phyloP scores from a whole-genome alignment of 2,797 vertebrate genomes.

The Malacoctenus gilli region DNA sequence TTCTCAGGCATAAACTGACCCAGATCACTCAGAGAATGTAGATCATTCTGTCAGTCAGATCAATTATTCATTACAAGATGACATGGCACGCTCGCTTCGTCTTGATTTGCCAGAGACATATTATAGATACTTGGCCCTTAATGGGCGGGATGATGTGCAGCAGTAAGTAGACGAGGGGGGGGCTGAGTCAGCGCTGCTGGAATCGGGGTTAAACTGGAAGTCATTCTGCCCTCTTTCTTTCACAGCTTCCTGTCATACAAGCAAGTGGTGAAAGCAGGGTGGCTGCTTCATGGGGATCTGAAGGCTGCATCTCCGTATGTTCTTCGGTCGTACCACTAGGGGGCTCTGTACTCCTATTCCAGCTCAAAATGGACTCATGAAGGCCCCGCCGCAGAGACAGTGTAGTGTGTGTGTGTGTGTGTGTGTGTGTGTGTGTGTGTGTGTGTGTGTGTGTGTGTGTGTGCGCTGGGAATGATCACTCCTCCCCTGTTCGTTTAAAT shows the following conservation, averaged over 20 bases:
- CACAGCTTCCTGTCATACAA: slow-evolving; percentile 9
- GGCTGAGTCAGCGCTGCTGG: slow-evolving; percentile 47
- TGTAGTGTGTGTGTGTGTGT: no score
- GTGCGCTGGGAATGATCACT: no score
- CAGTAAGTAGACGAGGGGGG: slow-evolving; percentile 38
- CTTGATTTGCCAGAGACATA: slow-evolving; percentile 50
- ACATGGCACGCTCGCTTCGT: slow-evolving; percentile 38
- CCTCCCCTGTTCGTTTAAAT: no score
- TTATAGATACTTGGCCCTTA: slow-evolving; percentile 42
- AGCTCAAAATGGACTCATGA: not conserved
- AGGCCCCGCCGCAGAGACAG: no score
- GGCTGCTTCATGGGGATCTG: not conserved
- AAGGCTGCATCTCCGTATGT: slow-evolving; percentile 5
- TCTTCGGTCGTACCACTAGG: no score
- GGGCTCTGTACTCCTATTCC: slow-evolving; percentile 40
- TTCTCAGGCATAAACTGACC: slow-evolving; percentile 45
- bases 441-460: no score
- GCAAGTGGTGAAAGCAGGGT: not conserved
- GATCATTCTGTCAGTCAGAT: slow-evolving; percentile 68
- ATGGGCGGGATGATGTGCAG: slow-evolving; percentile 47
- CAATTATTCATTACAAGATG: slow-evolving; percentile 71
- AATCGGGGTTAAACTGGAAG: slow-evolving; percentile 38
- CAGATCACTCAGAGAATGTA: slow-evolving; percentile 67
- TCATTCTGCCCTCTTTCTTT: not conserved
- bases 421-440: no score